Conservation (phyloP, 2,888 invertebrate genomes). For the Drosophila greeni region DNA sequence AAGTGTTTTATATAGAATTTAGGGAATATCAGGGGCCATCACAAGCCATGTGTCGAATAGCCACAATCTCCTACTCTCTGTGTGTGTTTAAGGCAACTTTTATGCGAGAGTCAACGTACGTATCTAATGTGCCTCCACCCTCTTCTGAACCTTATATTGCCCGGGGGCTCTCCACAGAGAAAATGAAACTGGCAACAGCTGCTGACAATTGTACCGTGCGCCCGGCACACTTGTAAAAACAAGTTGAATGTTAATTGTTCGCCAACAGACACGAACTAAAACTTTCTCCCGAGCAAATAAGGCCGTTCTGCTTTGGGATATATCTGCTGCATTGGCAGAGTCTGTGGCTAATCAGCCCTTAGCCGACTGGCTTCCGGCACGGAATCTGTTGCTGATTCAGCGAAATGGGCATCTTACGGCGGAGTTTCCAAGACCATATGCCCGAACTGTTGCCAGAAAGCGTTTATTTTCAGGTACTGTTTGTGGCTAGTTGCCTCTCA, state of each 20-base stretch:
- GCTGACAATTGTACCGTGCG: constrained; percentile 22
- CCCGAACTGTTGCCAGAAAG: constrained; percentile 2
- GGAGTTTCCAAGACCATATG: constrained; percentile 12
- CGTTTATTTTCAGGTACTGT: constrained; percentile 1
- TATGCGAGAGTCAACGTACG: constrained; percentile 6
- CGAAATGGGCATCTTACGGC: constrained; percentile 7
- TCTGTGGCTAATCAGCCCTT: constrained; percentile 30
- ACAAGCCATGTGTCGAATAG: neutral
- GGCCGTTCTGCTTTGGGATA: constrained; percentile 1
- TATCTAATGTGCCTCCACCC: constrained; percentile 1
- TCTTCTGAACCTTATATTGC: constrained; percentile 9
- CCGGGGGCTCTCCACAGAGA: constrained; percentile 8
- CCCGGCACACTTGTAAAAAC: constrained; percentile 58
- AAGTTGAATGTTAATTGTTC: constrained; percentile 70
- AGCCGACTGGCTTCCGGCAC: neutral
- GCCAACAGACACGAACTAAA: constrained; percentile 59
- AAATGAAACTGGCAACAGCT: constrained; percentile 26
- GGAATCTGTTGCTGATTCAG: constrained; percentile 12
- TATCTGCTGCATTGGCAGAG: constrained; percentile 23
- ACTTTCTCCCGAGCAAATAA: constrained; percentile 44
- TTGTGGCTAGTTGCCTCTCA: neutral
- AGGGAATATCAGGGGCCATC: neutral
- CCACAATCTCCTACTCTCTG: constrained; percentile 9
- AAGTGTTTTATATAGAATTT: neutral
- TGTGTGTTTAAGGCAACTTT: constrained; percentile 18